Percentiles rank a stretch among this genome's conserved stretches.
Evolutionary conservation across 2,113 vertebrate genomes (phyloP).

Genomic region (Podilymbus podiceps): DNA sequence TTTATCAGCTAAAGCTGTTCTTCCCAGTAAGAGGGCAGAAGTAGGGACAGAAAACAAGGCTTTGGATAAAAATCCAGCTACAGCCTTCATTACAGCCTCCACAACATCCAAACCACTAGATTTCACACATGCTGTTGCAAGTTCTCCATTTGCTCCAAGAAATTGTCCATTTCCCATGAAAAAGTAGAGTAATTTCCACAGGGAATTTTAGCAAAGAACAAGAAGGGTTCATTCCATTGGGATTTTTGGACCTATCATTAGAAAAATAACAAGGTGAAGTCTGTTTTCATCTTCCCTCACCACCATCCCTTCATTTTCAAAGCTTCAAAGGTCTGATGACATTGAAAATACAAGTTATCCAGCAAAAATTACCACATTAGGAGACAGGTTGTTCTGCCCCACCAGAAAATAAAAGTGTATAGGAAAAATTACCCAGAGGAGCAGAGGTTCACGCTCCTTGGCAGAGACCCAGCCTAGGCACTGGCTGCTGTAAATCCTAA

Average conservation of each 20-base stretch:
- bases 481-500: background rate
- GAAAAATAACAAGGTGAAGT: background rate
- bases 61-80: background rate
- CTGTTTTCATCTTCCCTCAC: background rate
- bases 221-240: background rate
- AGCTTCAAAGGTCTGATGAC: background rate
- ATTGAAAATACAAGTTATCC: background rate
- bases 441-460: accelerated
- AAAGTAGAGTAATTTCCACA: background rate
- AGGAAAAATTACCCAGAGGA: background rate
- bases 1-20: background rate
- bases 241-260: background rate
- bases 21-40: background rate
- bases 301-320: background rate
- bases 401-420: background rate
- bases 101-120: background rate
- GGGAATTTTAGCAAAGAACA: background rate
- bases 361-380: background rate
- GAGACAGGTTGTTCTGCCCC: background rate
- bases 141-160: background rate
- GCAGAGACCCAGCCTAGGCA: background rate
- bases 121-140: background rate
- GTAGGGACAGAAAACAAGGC: background rate
- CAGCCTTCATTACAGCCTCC: background rate
- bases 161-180: background rate